Percentiles rank a stretch among this genome's conserved stretches.
These are phyloP conservation scores for Papilio aristodemus DNA, from an alignment of 1,140 invertebrate genomes.

Conservation along the genomic window DNA sequence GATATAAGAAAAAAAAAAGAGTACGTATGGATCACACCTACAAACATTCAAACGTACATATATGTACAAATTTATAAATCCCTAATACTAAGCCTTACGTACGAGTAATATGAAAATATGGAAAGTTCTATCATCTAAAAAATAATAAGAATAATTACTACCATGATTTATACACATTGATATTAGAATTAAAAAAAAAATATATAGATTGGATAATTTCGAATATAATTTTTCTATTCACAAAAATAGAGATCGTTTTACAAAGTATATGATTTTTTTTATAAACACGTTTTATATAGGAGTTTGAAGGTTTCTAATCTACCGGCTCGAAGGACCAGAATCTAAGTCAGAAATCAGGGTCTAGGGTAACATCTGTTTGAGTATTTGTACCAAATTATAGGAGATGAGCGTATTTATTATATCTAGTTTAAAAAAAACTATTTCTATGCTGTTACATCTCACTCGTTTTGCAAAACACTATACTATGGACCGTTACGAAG, in stretches of 20 bases:
- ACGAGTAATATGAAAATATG: constrained; percentile 54
- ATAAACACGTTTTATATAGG: constrained; percentile 24
- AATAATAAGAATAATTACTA: constrained; percentile 27
- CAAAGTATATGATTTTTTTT: constrained; percentile 21
- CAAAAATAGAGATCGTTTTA: constrained; percentile 34
- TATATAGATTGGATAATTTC: constrained; percentile 29
- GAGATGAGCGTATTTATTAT: constrained; percentile 51
- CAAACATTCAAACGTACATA: constrained; percentile 47
- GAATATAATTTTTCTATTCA: constrained; percentile 30
- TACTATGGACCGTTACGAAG: constrained; percentile 45
- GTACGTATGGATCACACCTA: constrained; percentile 35
- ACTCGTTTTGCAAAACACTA: constrained; percentile 49
- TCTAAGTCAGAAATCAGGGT: neutral
- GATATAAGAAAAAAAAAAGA: constrained; percentile 35
- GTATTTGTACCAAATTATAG: constrained; percentile 73
- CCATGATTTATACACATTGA: constrained; percentile 28
- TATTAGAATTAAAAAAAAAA: constrained; percentile 10
- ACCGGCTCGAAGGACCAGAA: neutral
- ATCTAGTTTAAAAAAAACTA: constrained; percentile 56
- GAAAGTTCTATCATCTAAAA: constrained; percentile 40
- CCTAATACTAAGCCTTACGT: constrained; percentile 37
- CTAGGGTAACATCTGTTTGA: constrained; percentile 44
- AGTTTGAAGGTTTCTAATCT: neutral
- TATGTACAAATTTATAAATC: constrained; percentile 49
- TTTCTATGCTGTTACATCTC: constrained; percentile 59